Base-by-base conservation (phyloP, 2,113 vertebrate genomes). In the Genyomyrus donnyi region DNA sequence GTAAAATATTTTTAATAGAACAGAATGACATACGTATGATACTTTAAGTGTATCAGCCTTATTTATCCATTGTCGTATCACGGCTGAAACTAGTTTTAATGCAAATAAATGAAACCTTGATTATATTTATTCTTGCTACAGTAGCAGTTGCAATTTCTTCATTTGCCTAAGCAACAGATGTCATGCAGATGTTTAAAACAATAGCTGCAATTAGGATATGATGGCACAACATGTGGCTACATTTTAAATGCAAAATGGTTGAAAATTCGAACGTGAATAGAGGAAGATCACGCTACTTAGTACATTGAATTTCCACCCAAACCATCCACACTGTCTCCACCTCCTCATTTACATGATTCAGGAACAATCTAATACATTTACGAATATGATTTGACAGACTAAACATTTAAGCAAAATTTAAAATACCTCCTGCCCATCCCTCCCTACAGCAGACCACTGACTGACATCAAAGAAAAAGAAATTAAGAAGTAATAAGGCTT, bases 381-480 rank as follows among this genome's bases (percentile, higher is more conserved):
- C 88, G 85, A 88, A 92, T 93, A 95, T 95, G 92, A 91, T 93
- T 95, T 92, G 94, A 93, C 94, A 93, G 93, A 90, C 93, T 92
- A 93, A 95, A 95, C 95, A 95, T 95, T 95, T 93, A 91, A 95
- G 92, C 92, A 92, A 94, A 95, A 94, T 94, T 94, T 95, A 94
- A 94, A 94, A 95, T 89, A 94, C 91, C 35, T 80, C 35, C 93
- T 91, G 35, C 15, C 35, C 53, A 90, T 92, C 91, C 91, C 88
- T 92, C 84, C 84, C 90, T 92, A 90, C 94, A 93, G 93, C 86
- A 94, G 88, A 50, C 85, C 24, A 88, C 92, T 91, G 92, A 92
- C 92, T 92, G 56, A n/a, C 56, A n/a, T 91, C 90, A 88, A 92
- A 77, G n/a, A 56, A 91, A 89, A 91, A 92, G 52, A 88, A 91